A percentile compares a stretch with the other conserved stretches of the same genome.
These are phyloP conservation scores for Columbina picui DNA, from an alignment of 2,113 vertebrate species.

Conservation along the genomic window DNA sequence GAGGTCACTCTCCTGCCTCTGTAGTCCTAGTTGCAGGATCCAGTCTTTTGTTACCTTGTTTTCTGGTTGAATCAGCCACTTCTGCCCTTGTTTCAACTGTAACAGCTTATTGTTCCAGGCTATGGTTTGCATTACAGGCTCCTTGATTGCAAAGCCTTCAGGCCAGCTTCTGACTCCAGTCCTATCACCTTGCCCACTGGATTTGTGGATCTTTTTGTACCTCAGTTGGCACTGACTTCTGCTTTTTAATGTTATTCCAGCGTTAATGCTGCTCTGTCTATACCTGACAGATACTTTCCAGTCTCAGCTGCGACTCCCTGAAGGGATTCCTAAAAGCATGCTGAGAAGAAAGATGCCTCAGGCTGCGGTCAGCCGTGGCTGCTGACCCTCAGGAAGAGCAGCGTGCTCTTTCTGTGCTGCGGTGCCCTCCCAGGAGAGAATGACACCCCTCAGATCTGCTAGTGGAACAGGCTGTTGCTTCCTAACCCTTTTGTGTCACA, in stretches of 20 bases:
- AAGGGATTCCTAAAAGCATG: background rate
- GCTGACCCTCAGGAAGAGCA: background rate
- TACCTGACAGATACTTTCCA: background rate
- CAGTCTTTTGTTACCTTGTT: background rate
- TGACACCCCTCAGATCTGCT: background rate
- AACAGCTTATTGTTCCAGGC: background rate
- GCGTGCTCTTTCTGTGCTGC: background rate
- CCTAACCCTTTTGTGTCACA: background rate
- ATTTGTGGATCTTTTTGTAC: background rate
- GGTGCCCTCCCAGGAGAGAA: background rate
- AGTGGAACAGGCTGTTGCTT: background rate
- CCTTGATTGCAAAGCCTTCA: background rate
- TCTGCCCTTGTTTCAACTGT: background rate
- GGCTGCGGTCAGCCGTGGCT: background rate
- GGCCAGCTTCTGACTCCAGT: background rate
- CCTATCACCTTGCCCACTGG: accelerated
- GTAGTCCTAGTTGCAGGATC: background rate
- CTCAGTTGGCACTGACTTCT: background rate
- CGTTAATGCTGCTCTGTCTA: background rate
- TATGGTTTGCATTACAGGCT: background rate
- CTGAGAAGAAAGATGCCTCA: background rate
- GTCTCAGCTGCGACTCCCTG: background rate
- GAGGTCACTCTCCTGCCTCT: background rate
- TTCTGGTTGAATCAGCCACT: background rate
- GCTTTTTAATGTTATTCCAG: background rate